Evolutionary conservation across 53 echinoderm and acorn worm genomes (phyloP), one percentile per base, ranked within the genome.

Genomic region (Echinarachnius parma): DNA sequence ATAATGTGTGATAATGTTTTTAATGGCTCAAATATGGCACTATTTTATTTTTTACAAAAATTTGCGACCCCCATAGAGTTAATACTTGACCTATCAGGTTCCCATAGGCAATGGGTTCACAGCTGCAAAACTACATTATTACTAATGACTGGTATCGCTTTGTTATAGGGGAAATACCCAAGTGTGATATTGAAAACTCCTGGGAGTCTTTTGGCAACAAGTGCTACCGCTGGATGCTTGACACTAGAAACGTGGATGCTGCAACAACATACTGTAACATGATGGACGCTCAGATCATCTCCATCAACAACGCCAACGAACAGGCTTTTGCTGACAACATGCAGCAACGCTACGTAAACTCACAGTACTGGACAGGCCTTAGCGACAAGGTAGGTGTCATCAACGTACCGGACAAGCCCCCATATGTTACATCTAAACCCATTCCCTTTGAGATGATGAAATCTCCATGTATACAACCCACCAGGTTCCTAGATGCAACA

Each of bases 331-430:
- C 92, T 10, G 75, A 83, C 23, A 46, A 67, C 19, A 59, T 96
- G 1, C 88, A 90, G 33, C 29, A 61, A 0, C 62, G 72, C 8
- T 53, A 87, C 33, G 82, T 67, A 0, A 72, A 72, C 57, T 19
- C 46, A 2, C 81, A 57, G 11, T 84, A 84, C 79, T 96, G 88
- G 89, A 79, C 87, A 28, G 98, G 98, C 8, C 74, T 84, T 21
- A 75, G 60, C 19, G 85, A 68, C 31, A 2, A 52, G 10, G 68
- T 68, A 34, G 15, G 21, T 46, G n/a, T n/a, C n/a, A n/a, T n/a
- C n/a, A n/a, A n/a, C n/a, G n/a, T n/a, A n/a, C n/a, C n/a, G n/a
- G n/a, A n/a, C n/a, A n/a, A n/a, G n/a, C n/a, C n/a, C n/a, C n/a
- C n/a, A n/a, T n/a, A n/a, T n/a, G n/a, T n/a, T n/a, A n/a, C n/a